Percentiles rank a stretch among this genome's conserved stretches.
These are phyloP conservation scores for Scomberomorus guttatus DNA, from an alignment of 2,797 vertebrate species.

Conservation along the genomic window DNA sequence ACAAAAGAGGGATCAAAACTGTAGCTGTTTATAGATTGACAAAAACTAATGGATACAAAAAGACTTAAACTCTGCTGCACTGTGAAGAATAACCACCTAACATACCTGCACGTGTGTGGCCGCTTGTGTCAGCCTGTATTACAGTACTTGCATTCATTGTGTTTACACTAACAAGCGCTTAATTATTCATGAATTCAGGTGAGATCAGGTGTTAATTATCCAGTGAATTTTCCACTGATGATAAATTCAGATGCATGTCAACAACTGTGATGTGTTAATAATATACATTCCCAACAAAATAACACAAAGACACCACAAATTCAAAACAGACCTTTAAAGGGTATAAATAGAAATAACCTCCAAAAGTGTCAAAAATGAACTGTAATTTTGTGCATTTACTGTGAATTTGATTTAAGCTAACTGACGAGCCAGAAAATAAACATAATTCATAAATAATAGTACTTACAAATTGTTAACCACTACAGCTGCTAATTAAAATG, in stretches of 20 bases:
- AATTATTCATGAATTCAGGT: constrained; percentile 41
- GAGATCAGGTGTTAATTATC: constrained; percentile 17
- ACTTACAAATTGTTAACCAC: constrained; percentile 10
- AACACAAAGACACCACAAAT: not conserved
- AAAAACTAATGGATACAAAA: constrained; percentile 17
- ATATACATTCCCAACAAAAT: not conserved
- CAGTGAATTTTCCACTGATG: not conserved
- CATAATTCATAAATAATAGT: constrained; percentile 18
- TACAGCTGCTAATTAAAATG: constrained; percentile 58
- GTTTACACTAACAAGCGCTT: not conserved
- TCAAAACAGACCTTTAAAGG: not conserved
- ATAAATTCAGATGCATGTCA: constrained; percentile 22
- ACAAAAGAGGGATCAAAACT: constrained; percentile 28
- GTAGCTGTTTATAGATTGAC: constrained; percentile 4
- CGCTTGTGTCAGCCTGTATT: not conserved
- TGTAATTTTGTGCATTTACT: not conserved
- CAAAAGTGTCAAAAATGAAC: not conserved
- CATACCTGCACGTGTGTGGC: not conserved
- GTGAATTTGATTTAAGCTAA: not conserved
- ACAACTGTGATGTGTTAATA: not conserved
- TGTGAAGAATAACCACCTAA: constrained; percentile 15
- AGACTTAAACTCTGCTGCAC: not conserved
- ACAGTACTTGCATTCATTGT: not conserved
- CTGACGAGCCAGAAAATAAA: not conserved
- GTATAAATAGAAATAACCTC: not conserved